Percentiles rank a stretch among this genome's conserved stretches.
phyloP scores from a whole-genome alignment of 37 sponge, comb jelly and placozoan genomes.

The Oscarella lobularis region DNA sequence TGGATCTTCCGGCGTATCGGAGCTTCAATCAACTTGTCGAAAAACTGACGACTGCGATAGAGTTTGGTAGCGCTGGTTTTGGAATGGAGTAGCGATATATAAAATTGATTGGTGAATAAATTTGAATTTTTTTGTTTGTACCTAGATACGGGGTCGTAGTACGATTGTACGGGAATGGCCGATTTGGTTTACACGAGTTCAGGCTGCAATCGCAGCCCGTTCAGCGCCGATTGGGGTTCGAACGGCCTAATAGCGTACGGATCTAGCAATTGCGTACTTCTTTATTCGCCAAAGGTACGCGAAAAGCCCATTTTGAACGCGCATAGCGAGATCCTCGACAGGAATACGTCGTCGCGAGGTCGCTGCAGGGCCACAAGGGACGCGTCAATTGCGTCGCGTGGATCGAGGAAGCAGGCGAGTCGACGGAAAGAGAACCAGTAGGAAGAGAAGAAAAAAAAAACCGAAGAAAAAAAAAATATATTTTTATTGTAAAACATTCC shows the following conservation, averaged over 20 bases:
- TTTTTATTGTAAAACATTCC: no score
- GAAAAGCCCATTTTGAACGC: no score
- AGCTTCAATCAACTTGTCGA: slow-evolving; percentile 40
- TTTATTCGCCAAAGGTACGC: slow-evolving; percentile 18
- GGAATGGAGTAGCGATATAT: slow-evolving; percentile 47
- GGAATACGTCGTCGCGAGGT: no score
- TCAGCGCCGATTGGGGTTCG: slow-evolving; percentile 30
- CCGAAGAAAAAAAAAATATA: no score
- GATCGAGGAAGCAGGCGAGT: slow-evolving; percentile 5
- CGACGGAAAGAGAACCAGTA: no score
- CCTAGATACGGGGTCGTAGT: background rate
- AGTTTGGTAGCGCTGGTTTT: slow-evolving; percentile 49
- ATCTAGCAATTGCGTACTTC: slow-evolving; percentile 28
- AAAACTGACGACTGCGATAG: slow-evolving; percentile 48
- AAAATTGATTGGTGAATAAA: background rate
- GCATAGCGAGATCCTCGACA: no score
- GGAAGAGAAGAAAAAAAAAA: no score
- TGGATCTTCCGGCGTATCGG: slow-evolving; percentile 73
- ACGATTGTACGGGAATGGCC: no score
- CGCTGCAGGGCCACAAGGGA: slow-evolving; percentile 46
- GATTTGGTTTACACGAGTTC: slow-evolving; percentile 38
- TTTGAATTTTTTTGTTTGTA: background rate
- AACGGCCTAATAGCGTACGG: slow-evolving; percentile 28
- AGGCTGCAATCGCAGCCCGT: slow-evolving; percentile 64
- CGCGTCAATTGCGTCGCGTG: slow-evolving; percentile 68